Base-by-base conservation (phyloP, 2,888 invertebrate genomes). In the Acleris sparsana region DNA sequence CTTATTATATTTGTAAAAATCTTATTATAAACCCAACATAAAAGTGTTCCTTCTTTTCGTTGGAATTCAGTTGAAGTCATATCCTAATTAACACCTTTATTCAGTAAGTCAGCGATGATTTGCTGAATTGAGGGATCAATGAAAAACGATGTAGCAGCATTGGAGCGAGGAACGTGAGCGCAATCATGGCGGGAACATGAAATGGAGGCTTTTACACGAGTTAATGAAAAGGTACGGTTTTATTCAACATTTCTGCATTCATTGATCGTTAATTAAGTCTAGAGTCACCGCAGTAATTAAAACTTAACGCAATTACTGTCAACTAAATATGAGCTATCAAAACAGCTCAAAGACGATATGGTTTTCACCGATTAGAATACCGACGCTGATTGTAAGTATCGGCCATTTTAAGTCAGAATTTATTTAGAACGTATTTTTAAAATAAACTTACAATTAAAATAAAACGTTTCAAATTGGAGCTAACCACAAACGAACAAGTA, bases 181-280 rank as follows among this genome's bases (percentile, higher is more conserved):
- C 55, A 65, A 60, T 60, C 51, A 61, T 46, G 51, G 17, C 18
- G 29, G 39, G 60, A 56, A 60, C 49, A 49, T 60, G 60, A 51
- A 65, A 61, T 52, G 49, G 16, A 13, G 44, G 55, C 65, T 61
- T 55, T 46, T 29, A 55, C 60, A 65, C 51, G 60, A 51, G 29
- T 60, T 18, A 29, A 51, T 65, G 65, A 65, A 65, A 52, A 65
- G 55, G 55, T 60, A 39, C 46, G 29, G 43, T 58, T 46, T 22
- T 46, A 65, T 65, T 65, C 60, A 65, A 13, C 33, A 29, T 56
- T 65, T 48, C 49, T 33, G 60, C 20, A 13, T 43, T 16, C 20
- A 55, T 43, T 43, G 43, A 55, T 43, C 18, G 13, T 5, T 55
- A 55, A 55, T 55, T 43, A 55, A 13, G 20, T 13, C 20, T 55